phyloP scores from a whole-genome alignment of 2,888 invertebrate species.

The Ophion ellenae region DNA sequence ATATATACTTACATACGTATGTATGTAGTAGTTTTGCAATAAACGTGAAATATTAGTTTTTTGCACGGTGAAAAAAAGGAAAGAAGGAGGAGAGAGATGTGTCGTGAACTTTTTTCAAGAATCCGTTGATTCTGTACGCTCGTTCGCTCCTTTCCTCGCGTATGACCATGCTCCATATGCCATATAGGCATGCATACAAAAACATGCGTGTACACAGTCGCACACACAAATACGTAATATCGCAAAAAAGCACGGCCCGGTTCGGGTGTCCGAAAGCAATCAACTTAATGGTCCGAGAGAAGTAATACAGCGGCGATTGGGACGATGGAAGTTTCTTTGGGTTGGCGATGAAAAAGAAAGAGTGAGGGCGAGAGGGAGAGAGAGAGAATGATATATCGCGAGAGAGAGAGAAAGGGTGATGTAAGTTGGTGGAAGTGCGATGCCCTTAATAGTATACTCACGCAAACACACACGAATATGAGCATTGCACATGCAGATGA shows the following conservation, averaged over 20 bases:
- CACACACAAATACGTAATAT: conserved; percentile 4
- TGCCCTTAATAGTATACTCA: not conserved
- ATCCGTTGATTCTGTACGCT: conserved; percentile 23
- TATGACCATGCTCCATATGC: not conserved
- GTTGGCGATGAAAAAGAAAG: conserved; percentile 14
- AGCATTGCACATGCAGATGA: not conserved
- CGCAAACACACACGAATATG: not conserved
- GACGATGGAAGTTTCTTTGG: conserved; percentile 59
- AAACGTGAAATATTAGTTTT: conserved; percentile 35
- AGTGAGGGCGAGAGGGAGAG: not conserved
- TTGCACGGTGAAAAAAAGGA: not conserved
- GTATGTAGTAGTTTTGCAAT: conserved; percentile 9
- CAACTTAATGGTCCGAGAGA: conserved; percentile 64
- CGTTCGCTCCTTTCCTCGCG: conserved; percentile 19
- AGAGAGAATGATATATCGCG: not conserved
- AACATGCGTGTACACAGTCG: not conserved
- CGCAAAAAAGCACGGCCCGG: conserved; percentile 29
- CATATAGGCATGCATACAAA: no score
- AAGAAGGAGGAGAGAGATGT: conserved; percentile 41
- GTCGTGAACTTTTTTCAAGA: conserved; percentile 48
- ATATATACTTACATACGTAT: not conserved
- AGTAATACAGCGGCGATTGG: conserved; percentile 65
- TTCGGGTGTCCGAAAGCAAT: conserved; percentile 65
- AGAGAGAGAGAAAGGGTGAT: not conserved
- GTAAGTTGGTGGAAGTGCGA: not conserved